Conservation (phyloP, 2,113 vertebrate genomes). For the Megatriorchis doriae region DNA sequence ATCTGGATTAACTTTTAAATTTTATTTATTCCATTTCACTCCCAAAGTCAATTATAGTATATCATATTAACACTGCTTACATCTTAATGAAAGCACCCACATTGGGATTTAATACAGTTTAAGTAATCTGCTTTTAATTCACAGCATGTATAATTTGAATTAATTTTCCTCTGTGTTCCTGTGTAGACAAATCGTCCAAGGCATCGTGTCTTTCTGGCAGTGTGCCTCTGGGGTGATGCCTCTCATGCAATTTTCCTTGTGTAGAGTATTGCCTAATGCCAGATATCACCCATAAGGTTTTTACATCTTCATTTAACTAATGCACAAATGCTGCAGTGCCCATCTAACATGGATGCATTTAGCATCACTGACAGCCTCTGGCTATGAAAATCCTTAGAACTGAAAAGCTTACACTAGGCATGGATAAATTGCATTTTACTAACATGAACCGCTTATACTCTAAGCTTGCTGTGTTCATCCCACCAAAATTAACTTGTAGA, state of each 20-base stretch:
- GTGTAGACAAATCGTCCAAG: background rate
- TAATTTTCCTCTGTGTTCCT: background rate
- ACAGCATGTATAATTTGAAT: background rate
- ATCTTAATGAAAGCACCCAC: background rate
- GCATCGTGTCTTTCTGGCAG: background rate
- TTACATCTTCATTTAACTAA: background rate
- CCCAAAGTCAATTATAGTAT: background rate
- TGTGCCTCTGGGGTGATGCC: background rate
- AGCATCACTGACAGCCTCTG: background rate
- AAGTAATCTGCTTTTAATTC: conserved; percentile 22
- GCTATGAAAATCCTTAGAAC: background rate
- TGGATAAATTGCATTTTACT: background rate
- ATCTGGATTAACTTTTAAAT: background rate
- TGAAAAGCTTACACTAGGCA: background rate
- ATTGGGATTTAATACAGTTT: background rate
- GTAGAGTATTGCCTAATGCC: background rate
- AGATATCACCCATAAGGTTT: background rate
- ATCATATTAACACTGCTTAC: background rate
- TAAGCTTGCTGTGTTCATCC: background rate
- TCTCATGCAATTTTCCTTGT: background rate
- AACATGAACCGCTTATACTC: background rate
- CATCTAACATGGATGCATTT: background rate
- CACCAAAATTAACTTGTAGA: background rate
- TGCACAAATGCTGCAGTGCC: background rate
- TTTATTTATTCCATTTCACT: background rate